phyloP scores from a whole-genome alignment of 2,888 invertebrate species.

The Hoplodrina ambigua region DNA sequence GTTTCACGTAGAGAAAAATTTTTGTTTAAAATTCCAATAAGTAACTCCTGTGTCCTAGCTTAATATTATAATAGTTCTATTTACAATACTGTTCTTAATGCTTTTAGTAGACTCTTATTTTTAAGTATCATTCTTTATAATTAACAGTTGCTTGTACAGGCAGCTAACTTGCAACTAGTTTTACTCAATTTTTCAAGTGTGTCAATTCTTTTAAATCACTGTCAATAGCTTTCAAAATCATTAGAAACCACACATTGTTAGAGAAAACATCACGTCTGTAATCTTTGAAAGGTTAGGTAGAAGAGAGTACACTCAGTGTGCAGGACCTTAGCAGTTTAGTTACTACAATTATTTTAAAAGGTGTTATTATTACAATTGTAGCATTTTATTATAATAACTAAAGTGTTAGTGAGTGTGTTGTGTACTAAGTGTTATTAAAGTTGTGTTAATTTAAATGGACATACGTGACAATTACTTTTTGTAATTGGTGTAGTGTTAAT shows the following conservation, averaged over 20 bases:
- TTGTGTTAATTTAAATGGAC: constrained; percentile 14
- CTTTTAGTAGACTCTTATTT: constrained; percentile 6
- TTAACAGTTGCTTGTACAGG: not conserved
- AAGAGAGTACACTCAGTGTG: too few relatives aligned
- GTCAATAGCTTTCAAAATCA: too few relatives aligned
- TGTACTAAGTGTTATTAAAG: constrained; percentile 23
- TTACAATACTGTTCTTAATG: not conserved
- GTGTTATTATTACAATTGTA: constrained; percentile 10
- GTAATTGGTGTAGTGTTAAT: constrained; percentile 21
- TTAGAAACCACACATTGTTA: too few relatives aligned
- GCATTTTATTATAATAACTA: constrained; percentile 29
- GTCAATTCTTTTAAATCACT: too few relatives aligned
- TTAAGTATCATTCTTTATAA: constrained; percentile 10
- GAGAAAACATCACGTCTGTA: too few relatives aligned
- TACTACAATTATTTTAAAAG: constrained; percentile 9
- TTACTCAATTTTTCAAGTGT: too few relatives aligned
- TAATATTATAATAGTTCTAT: constrained; percentile 1
- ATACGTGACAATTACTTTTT: constrained; percentile 16
- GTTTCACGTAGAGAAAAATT: constrained; percentile 10
- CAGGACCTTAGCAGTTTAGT: not conserved
- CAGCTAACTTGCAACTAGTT: too few relatives aligned
- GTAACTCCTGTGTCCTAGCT: not conserved
- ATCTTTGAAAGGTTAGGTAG: too few relatives aligned
- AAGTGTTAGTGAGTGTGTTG: too few relatives aligned
- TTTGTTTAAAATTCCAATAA: not conserved